Evolutionary conservation across 2,113 vertebrate species (phyloP), one percentile per base, ranked within the genome.

Genomic region (Clupea harengus): DNA sequence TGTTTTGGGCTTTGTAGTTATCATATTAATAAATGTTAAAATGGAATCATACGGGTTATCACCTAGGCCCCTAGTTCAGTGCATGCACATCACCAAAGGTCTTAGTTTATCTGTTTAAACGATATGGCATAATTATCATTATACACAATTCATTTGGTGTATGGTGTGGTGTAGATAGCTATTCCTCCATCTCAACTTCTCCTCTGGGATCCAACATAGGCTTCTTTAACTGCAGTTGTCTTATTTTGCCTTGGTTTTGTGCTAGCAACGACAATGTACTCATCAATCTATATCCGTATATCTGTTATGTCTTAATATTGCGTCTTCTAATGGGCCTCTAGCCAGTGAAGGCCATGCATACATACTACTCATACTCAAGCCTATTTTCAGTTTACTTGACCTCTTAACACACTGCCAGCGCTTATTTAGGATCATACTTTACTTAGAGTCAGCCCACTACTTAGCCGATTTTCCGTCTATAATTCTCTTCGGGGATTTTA

Each of bases 1-100:
- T 39, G 28, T 8, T 39, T 15, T 78, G 72, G 25, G 72, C 72
- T 32, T 18, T 78, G 72, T 78, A 78, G 72, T 13, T 18, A 39
- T 78, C 72, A 78, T 11, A 72, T 78, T 17, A 78, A 17, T 72
- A 72, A 72, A 78, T 78, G 17, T 78, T 78, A 17, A 1, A 78
- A 32, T 32, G 28, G 72, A 25, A 22, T 80, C 81, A 39, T 72
- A 83, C 72, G 49, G 45, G 82, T 78, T 52, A 82, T 60, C 25
- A 39, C 67, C 85, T 47, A 32, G 32, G 72, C 32, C 28, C 4
- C 28, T 39, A 32, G 28, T 10, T 3, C 15, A 39, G 28, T 5
- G 28, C 72, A 78, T 78, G 72, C 25, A 44, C 10, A 32, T 5
- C 11, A 13, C 72, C 72, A 32, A 78, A 6, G 72, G 11, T 39